Base-by-base conservation (phyloP, 1,140 invertebrate genomes). In the Drosophila teissieri region DNA sequence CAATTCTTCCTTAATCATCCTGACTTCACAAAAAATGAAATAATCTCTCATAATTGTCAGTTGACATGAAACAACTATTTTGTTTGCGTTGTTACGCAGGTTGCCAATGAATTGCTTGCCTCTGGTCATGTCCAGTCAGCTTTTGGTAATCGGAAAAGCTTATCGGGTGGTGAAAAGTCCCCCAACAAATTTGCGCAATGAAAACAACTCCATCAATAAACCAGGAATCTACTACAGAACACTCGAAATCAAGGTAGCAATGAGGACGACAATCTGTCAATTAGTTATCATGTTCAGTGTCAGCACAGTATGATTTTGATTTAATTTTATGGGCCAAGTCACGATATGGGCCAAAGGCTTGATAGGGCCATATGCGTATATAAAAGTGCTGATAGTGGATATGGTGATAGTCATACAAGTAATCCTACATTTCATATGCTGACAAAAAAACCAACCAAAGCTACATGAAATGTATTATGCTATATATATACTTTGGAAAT, bases 281-380 rank as follows among this genome's bases (percentile, higher is more conserved):
- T 86, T 86, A 86, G 83, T 88, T 86, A 88, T 86, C 83, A 88
- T 86, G 83, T 86, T 79, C 63, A 62, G 69, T 86, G 83, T 88
- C 83, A 86, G 72, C 79, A 82, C 63, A 72, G 73, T 81, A 82
- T 57, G 81, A 85, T 70, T 86, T 85, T 86, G 83, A 86, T 86
- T 86, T 88, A 86, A 86, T 86, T 82, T 82, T 75, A 52, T 77
- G 78, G 74, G 44, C 40, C 39, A 67, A 56, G 31, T 53, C 44
- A 77, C 55, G 68, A 73, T 42, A 44, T 15, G 15, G 15, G n/a
- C n/a, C 22, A 48, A 31, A 22, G 19, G 4, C 24, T 24, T 24
- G 68, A 73, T 42, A 44, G 15, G 15, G n/a, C 8, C 22, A 27
- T 14, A 22, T 14, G 53, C 4, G 53, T 15, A 49, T 24, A 14